These are phyloP conservation scores for Seira ritae DNA, from an alignment of 2,888 invertebrate species.

Conservation along the genomic window DNA sequence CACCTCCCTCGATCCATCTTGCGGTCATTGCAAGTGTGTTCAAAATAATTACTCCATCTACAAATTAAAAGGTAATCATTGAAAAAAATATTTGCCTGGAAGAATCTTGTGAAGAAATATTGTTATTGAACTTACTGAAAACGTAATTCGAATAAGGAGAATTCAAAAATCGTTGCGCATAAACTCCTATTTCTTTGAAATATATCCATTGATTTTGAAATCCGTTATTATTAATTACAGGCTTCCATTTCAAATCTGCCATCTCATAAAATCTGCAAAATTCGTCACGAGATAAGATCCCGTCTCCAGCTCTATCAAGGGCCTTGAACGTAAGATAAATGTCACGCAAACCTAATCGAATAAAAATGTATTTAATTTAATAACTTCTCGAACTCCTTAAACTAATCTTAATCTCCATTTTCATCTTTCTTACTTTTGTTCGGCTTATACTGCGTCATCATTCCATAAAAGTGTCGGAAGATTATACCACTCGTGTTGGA, in stretches of 20 bases:
- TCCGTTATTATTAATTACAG: constrained; percentile 36
- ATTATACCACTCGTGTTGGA: constrained; percentile 81
- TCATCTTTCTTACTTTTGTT: constrained; percentile 80
- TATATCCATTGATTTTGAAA: constrained; percentile 69
- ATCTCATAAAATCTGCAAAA: constrained; percentile 86
- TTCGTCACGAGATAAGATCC: constrained; percentile 83
- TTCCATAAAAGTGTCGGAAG: constrained; percentile 86
- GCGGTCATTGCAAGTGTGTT: constrained; percentile 86
- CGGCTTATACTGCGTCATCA: constrained; percentile 87
- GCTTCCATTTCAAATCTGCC: constrained; percentile 84
- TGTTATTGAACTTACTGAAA: constrained; percentile 70
- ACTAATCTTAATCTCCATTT: no score
- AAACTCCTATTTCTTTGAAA: constrained; percentile 62
- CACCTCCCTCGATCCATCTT: constrained; percentile 82
- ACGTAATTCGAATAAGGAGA: constrained; percentile 67
- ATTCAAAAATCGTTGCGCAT: constrained; percentile 68
- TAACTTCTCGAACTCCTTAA: no score
- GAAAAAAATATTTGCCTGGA: not conserved
- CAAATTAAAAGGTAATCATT: constrained; percentile 70
- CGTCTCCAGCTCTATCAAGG: constrained; percentile 83
- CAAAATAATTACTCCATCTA: constrained; percentile 84
- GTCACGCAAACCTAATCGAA: constrained; percentile 81
- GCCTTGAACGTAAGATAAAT: constrained; percentile 88
- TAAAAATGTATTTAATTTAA: constrained; percentile 41
- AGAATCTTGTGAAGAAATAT: not conserved